Percentiles rank a stretch among this genome's conserved stretches.
Conservation (phyloP, 2,113 vertebrate genomes). For the Sphaerodactylus townsendi region DNA sequence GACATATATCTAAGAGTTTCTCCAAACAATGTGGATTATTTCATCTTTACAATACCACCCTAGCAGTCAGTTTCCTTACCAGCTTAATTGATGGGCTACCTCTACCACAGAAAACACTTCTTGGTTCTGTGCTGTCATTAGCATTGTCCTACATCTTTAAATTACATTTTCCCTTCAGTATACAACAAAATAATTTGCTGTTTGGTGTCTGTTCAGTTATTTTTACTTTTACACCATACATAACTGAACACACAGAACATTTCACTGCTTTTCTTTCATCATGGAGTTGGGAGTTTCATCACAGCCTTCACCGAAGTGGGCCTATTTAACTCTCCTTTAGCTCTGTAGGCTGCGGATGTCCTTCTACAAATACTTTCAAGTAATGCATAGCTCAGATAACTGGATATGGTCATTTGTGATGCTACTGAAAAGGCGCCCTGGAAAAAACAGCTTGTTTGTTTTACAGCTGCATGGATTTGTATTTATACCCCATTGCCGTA, state of each 20-base stretch:
- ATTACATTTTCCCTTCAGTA: neutral
- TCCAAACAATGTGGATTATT: neutral
- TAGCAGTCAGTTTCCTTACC: neutral
- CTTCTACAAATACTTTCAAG: neutral
- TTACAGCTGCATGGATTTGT: no score
- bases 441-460: neutral
- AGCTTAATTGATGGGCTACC: neutral
- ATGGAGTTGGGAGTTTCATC: neutral
- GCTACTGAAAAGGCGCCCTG: neutral
- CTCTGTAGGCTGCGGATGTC: neutral
- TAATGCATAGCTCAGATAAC: neutral
- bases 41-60: neutral
- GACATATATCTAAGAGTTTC: neutral
- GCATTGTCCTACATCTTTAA: neutral
- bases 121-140: neutral
- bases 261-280: neutral
- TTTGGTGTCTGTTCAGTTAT: neutral
- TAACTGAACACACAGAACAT: no score
- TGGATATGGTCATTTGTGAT: neutral
- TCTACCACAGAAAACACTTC: neutral
- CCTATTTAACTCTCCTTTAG: neutral
- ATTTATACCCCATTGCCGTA: no score
- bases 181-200: neutral
- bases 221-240: neutral
- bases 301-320: neutral